Conservation (phyloP, 2,113 vertebrate species). For the Martes martes region DNA sequence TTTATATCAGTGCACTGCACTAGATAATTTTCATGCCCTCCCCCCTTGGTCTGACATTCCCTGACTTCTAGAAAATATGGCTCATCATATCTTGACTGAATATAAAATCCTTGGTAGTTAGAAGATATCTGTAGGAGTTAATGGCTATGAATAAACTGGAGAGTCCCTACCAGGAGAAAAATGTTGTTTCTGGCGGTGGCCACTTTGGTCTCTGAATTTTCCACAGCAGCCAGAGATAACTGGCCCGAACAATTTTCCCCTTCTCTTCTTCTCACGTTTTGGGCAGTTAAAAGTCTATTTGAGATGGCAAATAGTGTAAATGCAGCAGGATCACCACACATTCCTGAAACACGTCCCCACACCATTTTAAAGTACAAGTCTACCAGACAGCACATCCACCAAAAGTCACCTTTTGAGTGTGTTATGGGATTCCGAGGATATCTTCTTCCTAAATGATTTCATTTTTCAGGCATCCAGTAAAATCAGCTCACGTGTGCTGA, state of each 20-base stretch:
- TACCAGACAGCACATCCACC: neutral
- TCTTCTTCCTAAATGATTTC: neutral
- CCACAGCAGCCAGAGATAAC: constrained; percentile 21
- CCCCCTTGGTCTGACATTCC: neutral
- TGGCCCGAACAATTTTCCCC: neutral
- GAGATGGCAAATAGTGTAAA: neutral
- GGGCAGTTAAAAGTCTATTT: neutral
- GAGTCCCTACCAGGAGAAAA: constrained; percentile 11
- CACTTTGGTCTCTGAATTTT: constrained; percentile 43
- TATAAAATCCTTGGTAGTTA: neutral
- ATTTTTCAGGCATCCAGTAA: neutral
- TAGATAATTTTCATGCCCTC: neutral
- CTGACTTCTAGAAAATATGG: neutral
- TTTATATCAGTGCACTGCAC: neutral
- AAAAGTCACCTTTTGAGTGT: neutral
- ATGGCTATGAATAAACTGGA: neutral
- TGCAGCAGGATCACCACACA: neutral
- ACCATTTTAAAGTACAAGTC: neutral
- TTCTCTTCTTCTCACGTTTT: neutral
- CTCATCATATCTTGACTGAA: neutral
- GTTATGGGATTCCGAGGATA: neutral
- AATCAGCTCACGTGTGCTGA: neutral
- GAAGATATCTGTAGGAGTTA: neutral
- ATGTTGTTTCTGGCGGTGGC: constrained; percentile 46
- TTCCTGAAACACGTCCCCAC: no score